Base-by-base conservation (phyloP, 2,888 invertebrate genomes). In the Oeneis ivallda region DNA sequence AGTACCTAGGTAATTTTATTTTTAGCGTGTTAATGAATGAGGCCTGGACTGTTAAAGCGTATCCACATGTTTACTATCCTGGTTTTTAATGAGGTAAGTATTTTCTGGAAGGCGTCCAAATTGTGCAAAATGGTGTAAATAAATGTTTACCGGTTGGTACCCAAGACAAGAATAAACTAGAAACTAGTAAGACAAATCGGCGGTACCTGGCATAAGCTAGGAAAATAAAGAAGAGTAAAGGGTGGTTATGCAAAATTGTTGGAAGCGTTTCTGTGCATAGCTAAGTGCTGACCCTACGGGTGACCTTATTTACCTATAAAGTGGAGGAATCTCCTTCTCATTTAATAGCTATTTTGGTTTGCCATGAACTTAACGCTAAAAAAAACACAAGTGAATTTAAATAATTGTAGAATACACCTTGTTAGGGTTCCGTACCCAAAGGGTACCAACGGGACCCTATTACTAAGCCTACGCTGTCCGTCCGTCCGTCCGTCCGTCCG, bases 91-190 rank as follows among this genome's bases (percentile, higher is more conserved):
- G 60, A 70, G 73, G 71, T 62, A 63, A 65, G 67, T 78, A 76
- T 79, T 78, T 77, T 79, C 85, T 88, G 87, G 88, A 87, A 82
- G 76, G 59, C 77, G 71, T 85, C 86, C 87, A 88, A 87, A 83
- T 81, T 74, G 75, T 80, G 78, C 13, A 83, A 85, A 86, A 80
- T 80, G 75, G 75, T 79, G 77, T 66, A 76, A 77, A 76, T 65
- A 76, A 77, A 76, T 82, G 79, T 84, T 84, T 81, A 82, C 79
- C 74, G 80, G 77, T 73, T 77, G 79, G 79, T 79, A 78, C 37
- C 37, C 71, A 69, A 66, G 77, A 80, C 79, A 77, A 76, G 78
- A 85, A 86, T 84, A 84, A 79, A 80, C 74, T 66, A 71, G 74
- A 77, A 79, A 78, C 76, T 72, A 71, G 45, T 19, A 11, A 61